These are phyloP conservation scores for Takifugu flavidus DNA, from an alignment of 2,113 vertebrate species.

Conservation along the genomic window DNA sequence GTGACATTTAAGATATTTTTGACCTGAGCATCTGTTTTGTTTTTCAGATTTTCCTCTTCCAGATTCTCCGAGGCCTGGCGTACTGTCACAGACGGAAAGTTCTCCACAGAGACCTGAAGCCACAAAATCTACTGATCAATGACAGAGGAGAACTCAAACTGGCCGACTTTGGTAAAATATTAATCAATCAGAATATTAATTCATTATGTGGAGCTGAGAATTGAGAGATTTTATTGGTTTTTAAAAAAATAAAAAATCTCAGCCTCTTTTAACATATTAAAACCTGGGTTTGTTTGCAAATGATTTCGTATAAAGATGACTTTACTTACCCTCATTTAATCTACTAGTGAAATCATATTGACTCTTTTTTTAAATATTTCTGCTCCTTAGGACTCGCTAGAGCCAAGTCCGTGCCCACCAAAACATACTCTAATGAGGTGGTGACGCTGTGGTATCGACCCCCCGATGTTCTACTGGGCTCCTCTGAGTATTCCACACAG, in stretches of 20 bases:
- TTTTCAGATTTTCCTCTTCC: conserved; percentile 79
- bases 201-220: too few species aligned
- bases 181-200: neutral
- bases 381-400: conserved; percentile 83
- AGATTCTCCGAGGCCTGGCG: conserved; percentile 83
- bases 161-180: conserved; percentile 81
- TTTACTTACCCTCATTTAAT: neutral
- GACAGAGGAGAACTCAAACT: conserved; percentile 88
- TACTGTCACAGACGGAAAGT: conserved; percentile 87
- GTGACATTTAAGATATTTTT: neutral
- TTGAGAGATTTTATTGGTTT: too few species aligned
- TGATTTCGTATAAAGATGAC: neutral
- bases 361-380: conserved; percentile 1
- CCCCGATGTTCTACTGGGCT: conserved; percentile 93
- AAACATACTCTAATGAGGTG: conserved; percentile 96
- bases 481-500: conserved; percentile 94
- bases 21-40: neutral
- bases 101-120: conserved; percentile 87
- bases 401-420: conserved; percentile 94
- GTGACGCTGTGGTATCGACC: conserved; percentile 96
- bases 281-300: neutral
- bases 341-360: conserved; percentile 1
- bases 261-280: neutral
- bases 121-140: conserved; percentile 87
- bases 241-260: too few species aligned